phyloP scores from a whole-genome alignment of 2,888 invertebrate genomes.

The Lissonota sp. region DNA sequence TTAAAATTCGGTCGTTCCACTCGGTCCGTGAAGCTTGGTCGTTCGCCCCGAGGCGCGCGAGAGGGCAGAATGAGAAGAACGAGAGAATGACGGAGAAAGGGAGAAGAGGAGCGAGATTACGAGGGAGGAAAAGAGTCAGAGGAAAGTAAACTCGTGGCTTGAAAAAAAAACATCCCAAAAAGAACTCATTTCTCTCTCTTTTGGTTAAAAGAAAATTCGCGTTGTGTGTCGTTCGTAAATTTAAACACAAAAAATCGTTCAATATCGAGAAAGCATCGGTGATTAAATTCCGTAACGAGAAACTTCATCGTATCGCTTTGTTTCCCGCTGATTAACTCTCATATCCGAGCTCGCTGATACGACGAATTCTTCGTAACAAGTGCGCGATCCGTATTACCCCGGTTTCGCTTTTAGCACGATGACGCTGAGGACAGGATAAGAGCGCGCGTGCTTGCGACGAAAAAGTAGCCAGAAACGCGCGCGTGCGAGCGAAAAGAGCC shows the following conservation, averaged over 20 bases:
- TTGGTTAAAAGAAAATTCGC: constrained; percentile 45
- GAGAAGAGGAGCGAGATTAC: constrained; percentile 18
- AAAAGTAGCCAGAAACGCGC: constrained; percentile 31
- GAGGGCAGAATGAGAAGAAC: constrained; percentile 18
- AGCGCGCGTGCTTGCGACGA: background rate
- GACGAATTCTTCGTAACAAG: no score
- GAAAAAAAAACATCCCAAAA: constrained; percentile 2
- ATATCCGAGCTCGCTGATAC: no score
- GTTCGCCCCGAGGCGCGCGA: constrained; percentile 57
- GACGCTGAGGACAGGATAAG: no score
- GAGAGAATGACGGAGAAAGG: constrained; percentile 7
- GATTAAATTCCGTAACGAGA: no score
- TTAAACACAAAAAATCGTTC: background rate
- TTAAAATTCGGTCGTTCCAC: constrained; percentile 68
- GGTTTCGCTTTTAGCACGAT: no score
- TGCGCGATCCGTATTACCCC: no score
- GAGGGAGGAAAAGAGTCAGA: constrained; percentile 24
- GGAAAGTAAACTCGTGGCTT: constrained; percentile 13
- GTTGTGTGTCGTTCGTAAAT: constrained; percentile 22
- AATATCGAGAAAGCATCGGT: no score
- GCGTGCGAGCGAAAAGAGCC: constrained; percentile 42
- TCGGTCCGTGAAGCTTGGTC: constrained; percentile 62
- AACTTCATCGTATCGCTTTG: no score
- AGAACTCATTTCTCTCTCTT: constrained; percentile 11
- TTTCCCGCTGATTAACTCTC: no score